Evolutionary conservation across 2,888 invertebrate species (phyloP), one percentile per base, ranked within the genome.

Genomic region (Kryphioiulus occultus): DNA sequence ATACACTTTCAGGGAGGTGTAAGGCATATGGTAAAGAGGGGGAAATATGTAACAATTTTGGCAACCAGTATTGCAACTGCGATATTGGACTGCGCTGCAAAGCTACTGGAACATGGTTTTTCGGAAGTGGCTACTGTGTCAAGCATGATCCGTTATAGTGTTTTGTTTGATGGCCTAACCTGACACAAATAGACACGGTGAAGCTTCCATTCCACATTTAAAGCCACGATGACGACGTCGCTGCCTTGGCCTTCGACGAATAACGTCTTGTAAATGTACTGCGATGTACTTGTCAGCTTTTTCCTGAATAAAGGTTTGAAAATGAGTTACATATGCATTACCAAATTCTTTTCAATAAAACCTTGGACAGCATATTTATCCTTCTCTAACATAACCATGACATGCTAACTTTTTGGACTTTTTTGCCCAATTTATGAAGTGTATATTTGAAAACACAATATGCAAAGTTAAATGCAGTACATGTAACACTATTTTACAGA

Each of bases 141-240:
- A 59, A 85, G 86, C 35, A 68, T 26, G 26, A 84, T 42, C 26
- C 19, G 53, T 12, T 19, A 19, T 5, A 19, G 19, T 26, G 2
- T 42, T 35, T 35, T 4, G 35, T 35, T 2, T 35, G 35, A 35
- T 35, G 35, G 35, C 35, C 35, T 35, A 35, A n/a, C 92, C 92
- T 96, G 96, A 90, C 95, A 95, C 84, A 96, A 93, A 91, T 96
- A 96, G 68, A 96, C 94, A 92, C 95, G 95, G 91, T 96, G 96
- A 82, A 96, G 92, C 90, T 94, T 93, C 95, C 96, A 96, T 89
- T 95, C 94, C 91, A 94, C 94, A 35, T 94, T 95, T 87, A 96
- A 91, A 86, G 96, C 95, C 90, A 93, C 92, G 9, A 96, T 95
- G 42, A 94, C 94, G 83, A 96, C 93, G 91, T 96, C 96, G 86